Evolutionary conservation across 2,888 invertebrate species (phyloP).

Genomic region (Nowickia ferox): DNA sequence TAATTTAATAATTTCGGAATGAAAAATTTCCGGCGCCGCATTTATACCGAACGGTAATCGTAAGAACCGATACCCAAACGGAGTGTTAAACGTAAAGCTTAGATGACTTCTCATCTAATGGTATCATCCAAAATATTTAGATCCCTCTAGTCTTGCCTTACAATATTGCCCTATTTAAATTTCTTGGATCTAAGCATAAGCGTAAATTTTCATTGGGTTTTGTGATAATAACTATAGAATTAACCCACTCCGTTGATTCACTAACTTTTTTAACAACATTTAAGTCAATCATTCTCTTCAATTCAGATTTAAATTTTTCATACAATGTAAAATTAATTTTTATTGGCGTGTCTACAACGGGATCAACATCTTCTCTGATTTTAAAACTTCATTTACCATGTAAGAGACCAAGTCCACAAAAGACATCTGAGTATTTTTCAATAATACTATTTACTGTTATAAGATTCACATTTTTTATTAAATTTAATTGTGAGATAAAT

Average conservation of each 20-base stretch:
- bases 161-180: no score
- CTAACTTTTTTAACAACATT: no score
- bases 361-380: not conserved
- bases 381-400: no score
- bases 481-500: conserved; percentile 43
- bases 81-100: not conserved
- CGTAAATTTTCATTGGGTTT: no score
- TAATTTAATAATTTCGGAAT: not conserved
- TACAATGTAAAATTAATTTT: not conserved
- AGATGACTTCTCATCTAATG: not conserved
- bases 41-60: not conserved
- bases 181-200: no score
- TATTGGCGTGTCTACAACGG: not conserved
- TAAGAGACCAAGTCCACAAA: no score
- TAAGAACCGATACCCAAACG: not conserved
- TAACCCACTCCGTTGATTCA: no score
- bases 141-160: not conserved
- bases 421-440: no score
- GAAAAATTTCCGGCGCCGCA: not conserved
- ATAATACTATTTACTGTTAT: conserved; percentile 1
- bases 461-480: conserved; percentile 58
- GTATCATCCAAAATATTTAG: not conserved
- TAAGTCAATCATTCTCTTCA: not conserved
- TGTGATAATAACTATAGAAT: no score
- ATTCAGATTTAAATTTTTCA: not conserved